Conservation (phyloP, 2,797 vertebrate species). For the Lemur catta region DNA sequence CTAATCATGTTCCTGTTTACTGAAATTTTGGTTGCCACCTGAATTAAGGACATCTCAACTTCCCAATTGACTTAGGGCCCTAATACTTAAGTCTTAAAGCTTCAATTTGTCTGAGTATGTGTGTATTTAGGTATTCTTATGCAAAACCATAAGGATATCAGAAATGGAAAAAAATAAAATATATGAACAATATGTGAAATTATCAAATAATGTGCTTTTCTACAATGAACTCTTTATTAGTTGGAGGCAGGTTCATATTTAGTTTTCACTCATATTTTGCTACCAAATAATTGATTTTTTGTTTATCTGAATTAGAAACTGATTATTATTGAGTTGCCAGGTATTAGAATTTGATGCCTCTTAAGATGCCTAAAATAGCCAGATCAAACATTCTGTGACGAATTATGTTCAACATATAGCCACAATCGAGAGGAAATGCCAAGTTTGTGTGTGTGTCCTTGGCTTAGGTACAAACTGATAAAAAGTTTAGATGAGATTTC, state of each 20-base stretch:
- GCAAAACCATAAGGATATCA: neutral
- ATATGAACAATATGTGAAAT: neutral
- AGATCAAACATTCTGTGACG: neutral
- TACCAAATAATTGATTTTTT: neutral
- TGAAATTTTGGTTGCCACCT: neutral
- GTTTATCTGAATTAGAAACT: neutral
- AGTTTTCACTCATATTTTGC: neutral
- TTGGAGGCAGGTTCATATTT: neutral
- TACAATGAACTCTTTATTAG: neutral
- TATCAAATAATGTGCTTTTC: neutral
- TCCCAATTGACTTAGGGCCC: neutral
- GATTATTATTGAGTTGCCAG: neutral
- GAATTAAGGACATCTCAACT: neutral
- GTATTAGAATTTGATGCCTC: neutral
- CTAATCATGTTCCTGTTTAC: neutral
- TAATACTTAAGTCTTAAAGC: neutral
- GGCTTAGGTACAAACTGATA: constrained; percentile 45
- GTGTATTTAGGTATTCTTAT: neutral
- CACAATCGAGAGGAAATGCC: neutral
- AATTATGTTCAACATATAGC: neutral
- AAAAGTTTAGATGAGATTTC: constrained; percentile 71
- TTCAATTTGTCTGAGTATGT: neutral
- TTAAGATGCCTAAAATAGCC: neutral
- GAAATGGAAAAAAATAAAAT: neutral
- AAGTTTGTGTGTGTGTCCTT: constrained; percentile 11